Conservation (phyloP, 2,888 invertebrate genomes). For the Agrotis clavis region DNA sequence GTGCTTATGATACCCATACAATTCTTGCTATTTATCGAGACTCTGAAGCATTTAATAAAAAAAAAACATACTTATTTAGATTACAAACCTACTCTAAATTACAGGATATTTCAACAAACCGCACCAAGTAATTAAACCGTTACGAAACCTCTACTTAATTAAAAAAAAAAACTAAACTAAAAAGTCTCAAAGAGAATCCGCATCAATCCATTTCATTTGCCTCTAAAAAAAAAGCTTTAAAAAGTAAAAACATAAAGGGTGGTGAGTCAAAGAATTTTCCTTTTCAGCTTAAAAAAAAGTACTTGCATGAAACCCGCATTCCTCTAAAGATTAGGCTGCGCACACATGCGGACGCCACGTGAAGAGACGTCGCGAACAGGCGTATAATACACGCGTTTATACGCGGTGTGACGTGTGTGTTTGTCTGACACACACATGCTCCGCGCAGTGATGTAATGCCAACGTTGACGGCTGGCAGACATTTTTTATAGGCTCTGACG, state of each 20-base stretch:
- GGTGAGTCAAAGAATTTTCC: slow-evolving; percentile 81
- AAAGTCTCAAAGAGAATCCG: slow-evolving; percentile 40
- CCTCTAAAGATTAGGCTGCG: slow-evolving; percentile 88
- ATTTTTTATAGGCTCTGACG: slow-evolving; percentile 90
- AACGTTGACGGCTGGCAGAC: slow-evolving; percentile 89
- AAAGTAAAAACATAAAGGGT: slow-evolving; percentile 68
- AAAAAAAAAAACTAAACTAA: slow-evolving; percentile 33
- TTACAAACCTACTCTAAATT: slow-evolving; percentile 8
- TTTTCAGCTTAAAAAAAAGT: slow-evolving; percentile 86
- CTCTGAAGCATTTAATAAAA: background rate
- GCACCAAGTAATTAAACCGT: slow-evolving; percentile 22
- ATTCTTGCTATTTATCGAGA: background rate
- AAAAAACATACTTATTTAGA: slow-evolving; percentile 5
- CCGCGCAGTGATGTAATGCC: slow-evolving; percentile 85
- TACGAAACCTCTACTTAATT: slow-evolving; percentile 55
- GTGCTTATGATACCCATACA: background rate
- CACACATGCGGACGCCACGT: slow-evolving; percentile 66
- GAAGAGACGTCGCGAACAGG: slow-evolving; percentile 56
- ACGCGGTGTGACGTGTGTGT: slow-evolving; percentile 63
- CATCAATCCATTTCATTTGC: slow-evolving; percentile 67
- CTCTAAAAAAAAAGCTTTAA: slow-evolving; percentile 50
- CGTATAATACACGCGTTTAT: slow-evolving; percentile 30
- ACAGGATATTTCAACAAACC: slow-evolving; percentile 38
- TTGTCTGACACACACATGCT: slow-evolving; percentile 69
- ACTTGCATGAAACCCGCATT: slow-evolving; percentile 89